Evolutionary conservation across 2,797 vertebrate species (phyloP), one percentile per base, ranked within the genome.

Genomic region (Ctenopoma multispine): DNA sequence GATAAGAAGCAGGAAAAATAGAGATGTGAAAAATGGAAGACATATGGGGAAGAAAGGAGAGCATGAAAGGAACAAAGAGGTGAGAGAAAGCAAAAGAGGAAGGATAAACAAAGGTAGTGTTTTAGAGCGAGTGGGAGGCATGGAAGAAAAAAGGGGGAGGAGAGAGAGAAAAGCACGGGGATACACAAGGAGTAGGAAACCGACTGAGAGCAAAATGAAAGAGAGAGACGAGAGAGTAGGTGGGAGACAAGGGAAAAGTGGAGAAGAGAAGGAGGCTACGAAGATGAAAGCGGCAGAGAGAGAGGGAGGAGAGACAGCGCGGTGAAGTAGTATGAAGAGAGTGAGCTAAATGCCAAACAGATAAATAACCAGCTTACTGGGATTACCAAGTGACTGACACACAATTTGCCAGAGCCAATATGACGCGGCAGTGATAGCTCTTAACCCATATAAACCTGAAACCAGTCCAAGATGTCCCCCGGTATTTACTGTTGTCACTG

Each of bases 331-430:
- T 84, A 21, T 27, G 24, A 80, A 80, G 82, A 75, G 82, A 79
- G 85, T 13, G 69, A 83, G 89, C 61, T 80, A 81, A 87, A 82
- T 87, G 88, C 86, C 87, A 92, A 93, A 90, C 87, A 86, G 89
- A 92, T 88, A 93, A 93, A 92, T 92, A 92, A 90, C 88, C 90
- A 81, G 83, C 87, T 93, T 93, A 92, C 83, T 83, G 87, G 91
- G 92, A 94, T 94, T 93, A 93, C 87, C 82, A 86, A 90, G 77
- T 89, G 89, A 92, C 84, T 92, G 87, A 91, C 91, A 92, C 72
- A 83, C 85, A 90, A 84, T 90, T 88, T 87, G 78, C 72, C 88
- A 70, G 84, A 84, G 86, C 86, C 78, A 78, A 79, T 79, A 83
- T 92, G 89, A 89, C 88, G 90, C 87, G 84, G 88, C 90, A 90